phyloP scores from a whole-genome alignment of 2,797 vertebrate genomes.

The Adelosebastes latens region DNA sequence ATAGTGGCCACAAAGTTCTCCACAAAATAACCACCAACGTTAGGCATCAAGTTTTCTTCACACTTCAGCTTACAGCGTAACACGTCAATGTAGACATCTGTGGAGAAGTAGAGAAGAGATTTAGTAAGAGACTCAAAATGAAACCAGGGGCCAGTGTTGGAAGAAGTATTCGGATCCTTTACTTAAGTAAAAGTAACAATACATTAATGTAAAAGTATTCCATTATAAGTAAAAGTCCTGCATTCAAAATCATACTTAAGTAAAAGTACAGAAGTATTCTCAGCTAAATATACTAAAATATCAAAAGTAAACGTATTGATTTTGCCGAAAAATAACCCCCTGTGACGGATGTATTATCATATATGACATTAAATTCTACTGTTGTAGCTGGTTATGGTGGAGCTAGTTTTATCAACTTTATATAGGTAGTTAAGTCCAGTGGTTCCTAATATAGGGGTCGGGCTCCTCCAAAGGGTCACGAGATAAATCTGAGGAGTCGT shows the following conservation, averaged over 20 bases:
- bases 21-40: constrained; percentile 89
- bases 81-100: constrained; percentile 84
- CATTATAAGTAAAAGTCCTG: not conserved
- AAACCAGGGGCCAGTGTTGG: not conserved
- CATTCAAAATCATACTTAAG: not conserved
- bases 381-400: no score
- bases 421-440: not conserved
- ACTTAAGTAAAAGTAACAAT: not conserved
- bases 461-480: not conserved
- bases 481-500: not conserved
- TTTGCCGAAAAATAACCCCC: not conserved
- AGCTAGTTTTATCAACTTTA: not conserved
- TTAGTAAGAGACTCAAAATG: not conserved
- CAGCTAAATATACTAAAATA: not conserved
- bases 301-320: not conserved
- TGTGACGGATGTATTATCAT: accelerated
- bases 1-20: constrained; percentile 91
- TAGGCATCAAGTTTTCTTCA: constrained; percentile 86
- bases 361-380: no score
- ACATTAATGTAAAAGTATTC: not conserved
- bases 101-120: constrained; percentile 2
- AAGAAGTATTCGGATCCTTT: not conserved
- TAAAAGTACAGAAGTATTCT: not conserved
- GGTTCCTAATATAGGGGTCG: not conserved
- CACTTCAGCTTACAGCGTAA: constrained; percentile 89